phyloP scores from a whole-genome alignment of 2,797 vertebrate genomes.

The Mormyrops attenuatus region DNA sequence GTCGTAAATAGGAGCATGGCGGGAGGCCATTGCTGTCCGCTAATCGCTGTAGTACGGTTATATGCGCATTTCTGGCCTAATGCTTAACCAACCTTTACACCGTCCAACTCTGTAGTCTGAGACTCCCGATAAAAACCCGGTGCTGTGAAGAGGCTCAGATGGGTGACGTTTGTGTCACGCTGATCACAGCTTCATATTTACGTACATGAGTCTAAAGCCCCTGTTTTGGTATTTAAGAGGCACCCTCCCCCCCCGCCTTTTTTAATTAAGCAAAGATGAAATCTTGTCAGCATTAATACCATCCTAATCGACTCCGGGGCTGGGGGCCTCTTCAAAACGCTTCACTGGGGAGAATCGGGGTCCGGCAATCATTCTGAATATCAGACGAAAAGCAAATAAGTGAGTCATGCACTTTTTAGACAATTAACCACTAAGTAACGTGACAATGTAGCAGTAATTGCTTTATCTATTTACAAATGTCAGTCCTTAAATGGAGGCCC shows the following conservation, averaged over 20 bases:
- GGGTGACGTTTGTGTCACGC: neutral
- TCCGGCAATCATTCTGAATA: neutral
- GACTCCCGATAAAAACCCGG: neutral
- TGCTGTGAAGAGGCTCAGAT: neutral
- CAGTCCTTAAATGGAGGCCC: neutral
- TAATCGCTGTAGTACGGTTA: conserved; percentile 44
- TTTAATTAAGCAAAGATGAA: neutral
- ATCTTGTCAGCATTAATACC: neutral
- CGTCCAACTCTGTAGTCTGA: neutral
- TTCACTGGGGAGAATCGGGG: neutral
- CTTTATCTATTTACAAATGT: conserved; percentile 46
- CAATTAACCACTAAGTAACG: neutral
- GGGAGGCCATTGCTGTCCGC: neutral
- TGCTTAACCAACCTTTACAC: conserved; percentile 47
- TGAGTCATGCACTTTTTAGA: neutral
- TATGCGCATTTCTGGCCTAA: conserved; percentile 61
- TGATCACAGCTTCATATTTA: neutral
- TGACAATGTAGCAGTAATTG: neutral
- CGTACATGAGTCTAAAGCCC: neutral
- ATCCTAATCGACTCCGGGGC: neutral
- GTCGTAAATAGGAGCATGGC: neutral
- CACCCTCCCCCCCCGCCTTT: neutral
- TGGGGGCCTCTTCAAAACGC: neutral
- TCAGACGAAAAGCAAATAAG: neutral
- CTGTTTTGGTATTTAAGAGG: conserved; percentile 1